Percentiles rank a stretch among this genome's conserved stretches.
Conservation (phyloP, 2,797 vertebrate species). For the Crocodylus rhombifer region DNA sequence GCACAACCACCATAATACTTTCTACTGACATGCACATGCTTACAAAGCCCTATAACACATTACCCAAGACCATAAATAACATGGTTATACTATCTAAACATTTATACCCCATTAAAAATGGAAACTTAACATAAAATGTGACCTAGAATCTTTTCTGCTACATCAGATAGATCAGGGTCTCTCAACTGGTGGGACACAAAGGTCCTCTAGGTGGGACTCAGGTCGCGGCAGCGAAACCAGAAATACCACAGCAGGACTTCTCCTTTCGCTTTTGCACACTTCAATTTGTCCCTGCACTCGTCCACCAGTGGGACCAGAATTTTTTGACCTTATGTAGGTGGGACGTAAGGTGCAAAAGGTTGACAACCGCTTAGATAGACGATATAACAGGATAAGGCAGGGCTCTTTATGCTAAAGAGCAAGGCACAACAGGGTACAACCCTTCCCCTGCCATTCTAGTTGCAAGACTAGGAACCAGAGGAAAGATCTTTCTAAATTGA, state of each 20-base stretch:
- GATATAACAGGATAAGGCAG: too few species aligned
- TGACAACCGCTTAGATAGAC: too few species aligned
- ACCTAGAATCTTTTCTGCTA: background rate
- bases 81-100: background rate
- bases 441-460: background rate
- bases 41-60: background rate
- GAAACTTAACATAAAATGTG: background rate
- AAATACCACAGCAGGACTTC: too few species aligned
- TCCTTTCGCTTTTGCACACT: too few species aligned
- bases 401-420: conserved; percentile 17
- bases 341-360: too few species aligned
- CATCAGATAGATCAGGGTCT: conserved; percentile 8
- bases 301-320: too few species aligned
- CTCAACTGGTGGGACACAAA: background rate
- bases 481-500: background rate
- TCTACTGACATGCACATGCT: conserved; percentile 5
- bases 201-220: too few species aligned
- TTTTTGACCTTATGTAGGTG: too few species aligned
- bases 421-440: conserved; percentile 19
- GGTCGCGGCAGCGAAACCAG: too few species aligned
- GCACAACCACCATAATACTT: background rate
- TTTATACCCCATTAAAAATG: conserved; percentile 16
- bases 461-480: background rate
- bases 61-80: background rate
- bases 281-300: too few species aligned